These are phyloP conservation scores for Rhagonycha fulva DNA, from an alignment of 2,888 invertebrate species.

Conservation along the genomic window DNA sequence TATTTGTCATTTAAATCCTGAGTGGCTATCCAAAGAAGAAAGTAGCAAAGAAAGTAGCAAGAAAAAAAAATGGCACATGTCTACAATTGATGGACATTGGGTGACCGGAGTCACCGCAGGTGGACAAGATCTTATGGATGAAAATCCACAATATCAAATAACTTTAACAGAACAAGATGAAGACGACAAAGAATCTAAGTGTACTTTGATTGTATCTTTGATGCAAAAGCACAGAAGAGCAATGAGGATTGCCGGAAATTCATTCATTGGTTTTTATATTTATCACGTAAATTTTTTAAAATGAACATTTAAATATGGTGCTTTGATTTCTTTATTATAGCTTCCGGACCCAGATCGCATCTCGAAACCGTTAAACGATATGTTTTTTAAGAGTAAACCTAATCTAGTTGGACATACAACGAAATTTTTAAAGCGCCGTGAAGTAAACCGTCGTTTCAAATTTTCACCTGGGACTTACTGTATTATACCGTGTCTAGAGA, in stretches of 20 bases:
- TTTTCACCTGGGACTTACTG: conserved; percentile 77
- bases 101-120: conserved; percentile 90
- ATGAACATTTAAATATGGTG: no score
- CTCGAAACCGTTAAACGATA: conserved; percentile 76
- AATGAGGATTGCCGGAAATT: no score
- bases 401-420: conserved; percentile 88
- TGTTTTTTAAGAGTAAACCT: conserved; percentile 94
- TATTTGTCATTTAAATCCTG: conserved; percentile 94
- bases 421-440: conserved; percentile 94
- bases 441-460: conserved; percentile 90
- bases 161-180: conserved; percentile 76
- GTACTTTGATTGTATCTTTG: conserved; percentile 90
- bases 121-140: conserved; percentile 92
- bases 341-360: conserved; percentile 66
- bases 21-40: conserved; percentile 81
- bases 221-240: conserved; percentile 97
- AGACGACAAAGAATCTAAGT: conserved; percentile 86
- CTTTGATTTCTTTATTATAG: no score
- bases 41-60: conserved; percentile 65
- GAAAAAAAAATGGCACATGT: conserved; percentile 90
- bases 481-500: no score
- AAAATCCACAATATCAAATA: conserved; percentile 91
- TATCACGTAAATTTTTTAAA: no score
- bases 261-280: no score
- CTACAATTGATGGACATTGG: conserved; percentile 93